Conservation (phyloP, 2,113 vertebrate genomes). For the Penelope pileata region DNA sequence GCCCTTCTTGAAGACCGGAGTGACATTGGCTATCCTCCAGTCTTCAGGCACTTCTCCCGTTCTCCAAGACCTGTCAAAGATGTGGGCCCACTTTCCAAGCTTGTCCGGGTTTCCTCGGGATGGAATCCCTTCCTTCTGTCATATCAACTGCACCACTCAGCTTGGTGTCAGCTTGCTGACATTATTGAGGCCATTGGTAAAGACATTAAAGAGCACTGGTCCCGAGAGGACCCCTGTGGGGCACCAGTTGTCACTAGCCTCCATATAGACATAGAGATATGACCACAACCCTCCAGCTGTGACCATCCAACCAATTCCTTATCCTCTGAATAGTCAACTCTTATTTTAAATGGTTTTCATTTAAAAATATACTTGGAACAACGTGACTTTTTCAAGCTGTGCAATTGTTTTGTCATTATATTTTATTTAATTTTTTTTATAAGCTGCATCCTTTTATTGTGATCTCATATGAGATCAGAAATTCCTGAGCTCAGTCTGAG, state of each 20-base stretch:
- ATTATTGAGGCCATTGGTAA: too few relatives aligned
- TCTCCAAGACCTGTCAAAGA: too few relatives aligned
- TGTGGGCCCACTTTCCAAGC: too few relatives aligned
- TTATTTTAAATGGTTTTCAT: not conserved
- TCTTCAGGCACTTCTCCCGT: too few relatives aligned
- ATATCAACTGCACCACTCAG: too few relatives aligned
- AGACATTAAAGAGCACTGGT: too few relatives aligned
- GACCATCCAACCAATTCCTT: not conserved
- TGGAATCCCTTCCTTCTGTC: too few relatives aligned
- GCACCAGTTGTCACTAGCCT: not conserved
- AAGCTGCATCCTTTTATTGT: not conserved
- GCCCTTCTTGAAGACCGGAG: too few relatives aligned
- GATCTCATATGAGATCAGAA: constrained; percentile 20
- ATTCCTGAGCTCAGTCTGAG: not conserved
- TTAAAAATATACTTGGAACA: not conserved
- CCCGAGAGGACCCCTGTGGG: not conserved
- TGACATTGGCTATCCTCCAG: too few relatives aligned
- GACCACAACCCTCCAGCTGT: not conserved
- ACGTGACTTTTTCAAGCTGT: not conserved
- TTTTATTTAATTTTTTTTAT: not conserved
- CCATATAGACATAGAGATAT: too few relatives aligned
- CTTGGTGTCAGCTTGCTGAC: too few relatives aligned
- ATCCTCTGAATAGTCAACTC: not conserved
- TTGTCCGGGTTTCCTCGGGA: too few relatives aligned
- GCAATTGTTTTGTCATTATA: not conserved